Conservation (phyloP, 2,113 vertebrate genomes). For the Misgurnus anguillicaudatus region DNA sequence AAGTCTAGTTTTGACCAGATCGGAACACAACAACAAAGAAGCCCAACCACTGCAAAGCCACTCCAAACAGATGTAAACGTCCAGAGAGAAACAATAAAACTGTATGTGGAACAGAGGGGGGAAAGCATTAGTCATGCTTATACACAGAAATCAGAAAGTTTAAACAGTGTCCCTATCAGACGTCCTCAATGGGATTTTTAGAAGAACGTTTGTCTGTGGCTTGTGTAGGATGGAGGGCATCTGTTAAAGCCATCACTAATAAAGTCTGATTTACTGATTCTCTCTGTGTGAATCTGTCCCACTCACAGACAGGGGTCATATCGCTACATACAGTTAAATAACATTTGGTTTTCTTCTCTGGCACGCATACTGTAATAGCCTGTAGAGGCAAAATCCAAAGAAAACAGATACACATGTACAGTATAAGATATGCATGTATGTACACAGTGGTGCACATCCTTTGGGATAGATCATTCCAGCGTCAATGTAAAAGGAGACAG, state of each 20-base stretch:
- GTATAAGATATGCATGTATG: neutral
- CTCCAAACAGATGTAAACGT: slow-evolving; percentile 48
- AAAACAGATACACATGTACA: slow-evolving; percentile 18
- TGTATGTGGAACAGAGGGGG: slow-evolving; percentile 48
- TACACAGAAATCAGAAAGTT: slow-evolving; percentile 48
- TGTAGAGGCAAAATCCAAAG: slow-evolving; percentile 53
- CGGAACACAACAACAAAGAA: slow-evolving; percentile 20
- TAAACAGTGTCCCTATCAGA: slow-evolving; percentile 51
- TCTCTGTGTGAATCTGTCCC: slow-evolving; percentile 58
- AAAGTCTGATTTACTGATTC: slow-evolving; percentile 75
- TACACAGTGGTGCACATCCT: slow-evolving; percentile 50
- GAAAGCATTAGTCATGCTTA: slow-evolving; percentile 51
- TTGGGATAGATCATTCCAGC: slow-evolving; percentile 59
- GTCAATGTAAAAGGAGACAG: slow-evolving; percentile 29
- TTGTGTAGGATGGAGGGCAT: slow-evolving; percentile 58
- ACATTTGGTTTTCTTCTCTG: slow-evolving; percentile 71
- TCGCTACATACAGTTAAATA: slow-evolving; percentile 71
- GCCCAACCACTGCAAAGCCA: neutral
- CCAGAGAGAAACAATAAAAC: slow-evolving; percentile 38
- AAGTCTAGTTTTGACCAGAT: slow-evolving; percentile 26
- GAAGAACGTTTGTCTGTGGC: slow-evolving; percentile 12
- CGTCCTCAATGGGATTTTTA: slow-evolving; percentile 29
- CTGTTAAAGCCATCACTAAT: slow-evolving; percentile 72
- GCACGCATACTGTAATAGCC: slow-evolving; percentile 67
- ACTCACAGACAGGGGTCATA: slow-evolving; percentile 61